These are phyloP conservation scores for Oncorhynchus mykiss DNA, from an alignment of 2,113 vertebrate genomes.

Conservation along the genomic window DNA sequence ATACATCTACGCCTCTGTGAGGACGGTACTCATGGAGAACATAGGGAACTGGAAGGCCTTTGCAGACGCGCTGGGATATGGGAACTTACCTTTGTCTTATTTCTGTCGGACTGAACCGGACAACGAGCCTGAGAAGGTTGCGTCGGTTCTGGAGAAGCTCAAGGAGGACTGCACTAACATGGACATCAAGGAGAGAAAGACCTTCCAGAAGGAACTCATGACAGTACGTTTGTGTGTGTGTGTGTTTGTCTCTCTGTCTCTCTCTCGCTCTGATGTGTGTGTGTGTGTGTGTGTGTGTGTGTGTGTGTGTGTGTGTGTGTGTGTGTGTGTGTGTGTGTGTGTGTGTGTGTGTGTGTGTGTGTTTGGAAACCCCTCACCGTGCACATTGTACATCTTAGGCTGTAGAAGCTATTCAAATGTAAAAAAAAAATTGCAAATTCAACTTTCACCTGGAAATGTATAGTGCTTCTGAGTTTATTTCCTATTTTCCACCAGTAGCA, in stretches of 20 bases:
- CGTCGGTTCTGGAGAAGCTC: conserved; percentile 92
- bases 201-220: conserved; percentile 97
- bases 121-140: conserved; percentile 91
- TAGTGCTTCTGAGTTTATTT: too few species aligned
- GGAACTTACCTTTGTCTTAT: conserved; percentile 80
- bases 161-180: conserved; percentile 93
- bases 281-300: conserved; percentile 7
- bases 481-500: neutral
- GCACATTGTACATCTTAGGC: neutral
- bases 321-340: conserved; percentile 4
- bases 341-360: conserved; percentile 6
- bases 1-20: conserved; percentile 93
- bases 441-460: too few species aligned
- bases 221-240: conserved; percentile 74
- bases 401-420: too few species aligned
- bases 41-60: conserved; percentile 91
- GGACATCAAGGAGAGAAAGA: conserved; percentile 89
- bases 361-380: neutral
- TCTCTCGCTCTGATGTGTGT: neutral
- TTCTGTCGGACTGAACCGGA: conserved; percentile 92
- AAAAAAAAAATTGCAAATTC: too few species aligned
- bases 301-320: neutral
- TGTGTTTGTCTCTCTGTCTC: conserved; percentile 4
- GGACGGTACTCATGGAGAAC: conserved; percentile 95
- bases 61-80: conserved; percentile 87